These are phyloP conservation scores for Uropsilus gracilis DNA, from an alignment of 2,113 vertebrate genomes.

Conservation along the genomic window DNA sequence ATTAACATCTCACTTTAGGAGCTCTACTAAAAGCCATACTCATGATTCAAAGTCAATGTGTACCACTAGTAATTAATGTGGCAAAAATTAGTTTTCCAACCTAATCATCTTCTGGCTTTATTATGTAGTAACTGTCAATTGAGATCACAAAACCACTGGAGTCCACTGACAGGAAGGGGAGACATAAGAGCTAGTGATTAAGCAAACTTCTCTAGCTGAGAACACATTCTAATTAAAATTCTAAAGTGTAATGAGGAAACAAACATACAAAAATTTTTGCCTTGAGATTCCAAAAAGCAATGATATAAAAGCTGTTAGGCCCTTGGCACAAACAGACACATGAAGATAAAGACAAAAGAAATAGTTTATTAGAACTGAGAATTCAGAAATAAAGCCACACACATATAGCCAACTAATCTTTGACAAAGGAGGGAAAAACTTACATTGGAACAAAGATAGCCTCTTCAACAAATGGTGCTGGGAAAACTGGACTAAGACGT, in stretches of 20 bases:
- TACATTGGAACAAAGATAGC: too few species aligned
- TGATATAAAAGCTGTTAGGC: too few species aligned
- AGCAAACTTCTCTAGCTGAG: not conserved
- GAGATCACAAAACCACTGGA: conserved; percentile 35
- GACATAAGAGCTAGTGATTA: not conserved
- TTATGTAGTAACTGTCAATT: conserved; percentile 64
- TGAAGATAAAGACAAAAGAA: too few species aligned
- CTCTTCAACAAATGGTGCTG: too few species aligned
- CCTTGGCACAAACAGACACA: too few species aligned
- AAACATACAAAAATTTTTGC: conserved; percentile 13
- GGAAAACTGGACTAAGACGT: too few species aligned
- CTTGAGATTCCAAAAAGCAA: not conserved
- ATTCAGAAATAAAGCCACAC: too few species aligned
- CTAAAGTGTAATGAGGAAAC: not conserved
- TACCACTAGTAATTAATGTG: conserved; percentile 75
- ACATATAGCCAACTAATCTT: too few species aligned
- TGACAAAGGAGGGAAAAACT: too few species aligned
- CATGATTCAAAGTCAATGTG: conserved; percentile 76
- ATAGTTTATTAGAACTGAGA: too few species aligned
- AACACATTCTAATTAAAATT: conserved; percentile 52
- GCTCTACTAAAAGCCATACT: conserved; percentile 70
- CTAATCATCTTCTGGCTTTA: conserved; percentile 56
- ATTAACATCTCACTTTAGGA: conserved; percentile 73
- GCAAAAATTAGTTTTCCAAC: conserved; percentile 65
- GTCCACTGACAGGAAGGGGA: conserved; percentile 1